These are phyloP conservation scores for Larimichthys crocea DNA, from an alignment of 2,113 vertebrate species.

Conservation along the genomic window DNA sequence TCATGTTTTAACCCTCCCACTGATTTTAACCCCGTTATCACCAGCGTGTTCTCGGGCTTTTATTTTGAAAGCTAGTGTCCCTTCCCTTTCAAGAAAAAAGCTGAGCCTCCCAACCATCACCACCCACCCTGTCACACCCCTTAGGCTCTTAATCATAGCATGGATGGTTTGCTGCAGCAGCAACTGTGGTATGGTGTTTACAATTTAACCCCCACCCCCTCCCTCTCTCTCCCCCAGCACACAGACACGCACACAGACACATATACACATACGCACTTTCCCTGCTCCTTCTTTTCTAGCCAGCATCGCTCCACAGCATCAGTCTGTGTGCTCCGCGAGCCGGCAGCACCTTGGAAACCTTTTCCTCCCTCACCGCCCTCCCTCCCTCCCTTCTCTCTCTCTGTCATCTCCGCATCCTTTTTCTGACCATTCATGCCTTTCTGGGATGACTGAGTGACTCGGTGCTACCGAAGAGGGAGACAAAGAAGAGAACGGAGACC, in stretches of 20 bases:
- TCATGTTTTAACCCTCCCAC: slow-evolving; percentile 61
- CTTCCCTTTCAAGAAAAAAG: slow-evolving; percentile 77
- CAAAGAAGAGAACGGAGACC: slow-evolving; percentile 70
- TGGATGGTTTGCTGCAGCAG: slow-evolving; percentile 91
- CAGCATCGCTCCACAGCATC: slow-evolving; percentile 68
- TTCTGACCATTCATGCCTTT: slow-evolving; percentile 81
- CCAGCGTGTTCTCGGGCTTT: slow-evolving; percentile 51
- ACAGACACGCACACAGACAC: slow-evolving; percentile 6
- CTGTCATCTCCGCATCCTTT: slow-evolving; percentile 74
- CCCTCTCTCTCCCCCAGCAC: slow-evolving; percentile 45
- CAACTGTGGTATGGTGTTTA: slow-evolving; percentile 90
- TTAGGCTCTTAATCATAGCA: slow-evolving; percentile 77
- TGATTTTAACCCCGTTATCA: slow-evolving; percentile 8
- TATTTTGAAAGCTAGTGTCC: slow-evolving; percentile 73
- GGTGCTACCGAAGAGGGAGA: slow-evolving; percentile 74
- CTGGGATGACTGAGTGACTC: slow-evolving; percentile 86
- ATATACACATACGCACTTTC: slow-evolving; percentile 57
- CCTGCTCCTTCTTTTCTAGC: slow-evolving; percentile 51
- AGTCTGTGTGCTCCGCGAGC: slow-evolving; percentile 71
- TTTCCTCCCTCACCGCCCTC: slow-evolving; percentile 40
- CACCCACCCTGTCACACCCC: slow-evolving; percentile 64
- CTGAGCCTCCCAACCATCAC: slow-evolving; percentile 70
- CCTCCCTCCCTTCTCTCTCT: slow-evolving; percentile 59
- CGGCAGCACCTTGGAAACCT: slow-evolving; percentile 79
- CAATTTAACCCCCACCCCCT: slow-evolving; percentile 77